Percentiles rank a stretch among this genome's conserved stretches.
Evolutionary conservation across 2,888 invertebrate genomes (phyloP).

Genomic region (Poecilobothrus nobilitatus): DNA sequence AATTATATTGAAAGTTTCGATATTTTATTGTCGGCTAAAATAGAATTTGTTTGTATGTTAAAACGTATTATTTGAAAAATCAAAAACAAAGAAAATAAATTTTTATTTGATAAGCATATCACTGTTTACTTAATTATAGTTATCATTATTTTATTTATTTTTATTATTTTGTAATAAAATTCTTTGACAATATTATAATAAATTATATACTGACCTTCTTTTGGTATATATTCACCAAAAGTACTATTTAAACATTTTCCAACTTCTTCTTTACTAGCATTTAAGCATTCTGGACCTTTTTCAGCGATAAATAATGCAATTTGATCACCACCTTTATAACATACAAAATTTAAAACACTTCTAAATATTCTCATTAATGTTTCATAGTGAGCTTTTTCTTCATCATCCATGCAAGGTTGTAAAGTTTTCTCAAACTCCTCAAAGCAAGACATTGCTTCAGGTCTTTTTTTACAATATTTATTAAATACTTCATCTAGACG

Average conservation of each 20-base stretch:
- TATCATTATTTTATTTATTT: no score
- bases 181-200: no score
- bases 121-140: no score
- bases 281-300: constrained; percentile 67
- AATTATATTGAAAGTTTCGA: no score
- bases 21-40: no score
- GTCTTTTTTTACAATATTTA: constrained; percentile 59
- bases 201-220: constrained; percentile 27
- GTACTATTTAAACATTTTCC: constrained; percentile 58
- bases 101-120: no score
- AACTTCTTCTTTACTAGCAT: constrained; percentile 52
- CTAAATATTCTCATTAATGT: constrained; percentile 58
- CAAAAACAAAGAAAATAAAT: no score
- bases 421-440: constrained; percentile 49
- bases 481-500: constrained; percentile 62
- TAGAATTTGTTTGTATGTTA: no score
- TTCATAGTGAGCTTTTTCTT: constrained; percentile 55
- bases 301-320: constrained; percentile 76
- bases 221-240: constrained; percentile 47
- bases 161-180: no score
- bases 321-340: constrained; percentile 72
- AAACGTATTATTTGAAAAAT: no score
- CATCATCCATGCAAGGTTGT: constrained; percentile 54
- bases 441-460: constrained; percentile 48
- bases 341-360: constrained; percentile 63